Conservation (phyloP, 2,113 vertebrate species). For the Prietella phreatophila region DNA sequence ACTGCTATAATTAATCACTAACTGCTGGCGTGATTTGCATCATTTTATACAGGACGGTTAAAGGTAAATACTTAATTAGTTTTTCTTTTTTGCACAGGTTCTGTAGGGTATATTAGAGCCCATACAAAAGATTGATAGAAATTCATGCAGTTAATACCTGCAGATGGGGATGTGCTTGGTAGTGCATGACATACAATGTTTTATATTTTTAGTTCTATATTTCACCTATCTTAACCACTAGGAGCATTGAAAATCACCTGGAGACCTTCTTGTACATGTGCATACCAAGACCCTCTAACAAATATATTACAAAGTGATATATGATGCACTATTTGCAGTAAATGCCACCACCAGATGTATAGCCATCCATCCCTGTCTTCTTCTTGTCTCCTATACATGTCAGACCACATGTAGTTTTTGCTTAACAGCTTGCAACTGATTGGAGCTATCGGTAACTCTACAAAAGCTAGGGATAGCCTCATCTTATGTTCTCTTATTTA, state of each 20-base stretch:
- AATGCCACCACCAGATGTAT: background rate
- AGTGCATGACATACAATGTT: background rate
- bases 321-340: background rate
- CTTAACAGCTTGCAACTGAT: background rate
- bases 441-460: background rate
- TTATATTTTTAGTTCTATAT: too few species aligned
- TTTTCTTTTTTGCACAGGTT: slow-evolving; percentile 4
- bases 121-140: background rate
- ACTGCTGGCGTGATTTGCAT: slow-evolving; percentile 39
- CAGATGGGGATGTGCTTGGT: background rate
- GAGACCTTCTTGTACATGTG: background rate
- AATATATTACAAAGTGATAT: background rate
- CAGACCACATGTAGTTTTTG: background rate
- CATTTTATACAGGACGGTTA: slow-evolving; percentile 56
- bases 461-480: background rate
- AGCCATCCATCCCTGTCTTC: background rate
- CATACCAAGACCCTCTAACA: background rate
- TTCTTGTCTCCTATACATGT: background rate
- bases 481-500: background rate
- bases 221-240: background rate
- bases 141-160: background rate
- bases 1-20: slow-evolving; percentile 43
- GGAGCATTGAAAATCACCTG: background rate
- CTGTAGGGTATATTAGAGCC: slow-evolving; percentile 4
- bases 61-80: slow-evolving; percentile 53